A percentile compares a stretch with the other conserved stretches of the same genome.
Evolutionary conservation across 1,140 invertebrate species (phyloP).

Genomic region (Chionoecetes opilio): DNA sequence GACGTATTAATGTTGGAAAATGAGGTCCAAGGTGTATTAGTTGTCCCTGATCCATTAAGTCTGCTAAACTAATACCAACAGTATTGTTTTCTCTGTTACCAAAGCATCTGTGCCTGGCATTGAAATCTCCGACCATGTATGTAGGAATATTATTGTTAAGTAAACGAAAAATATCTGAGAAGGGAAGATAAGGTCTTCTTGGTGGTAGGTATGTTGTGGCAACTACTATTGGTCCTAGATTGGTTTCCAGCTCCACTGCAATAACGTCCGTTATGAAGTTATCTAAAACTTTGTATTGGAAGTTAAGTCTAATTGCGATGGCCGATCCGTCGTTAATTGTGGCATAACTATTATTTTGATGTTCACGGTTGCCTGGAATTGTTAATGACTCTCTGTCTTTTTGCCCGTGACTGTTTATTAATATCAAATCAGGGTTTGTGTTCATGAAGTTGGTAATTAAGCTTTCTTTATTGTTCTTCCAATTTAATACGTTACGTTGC

Average conservation of each 20-base stretch:
- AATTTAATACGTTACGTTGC: no score
- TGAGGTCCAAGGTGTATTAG: not conserved
- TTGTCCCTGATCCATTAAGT: not conserved
- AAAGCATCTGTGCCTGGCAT: not conserved
- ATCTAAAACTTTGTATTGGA: not conserved
- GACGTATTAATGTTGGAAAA: not conserved
- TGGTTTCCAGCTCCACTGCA: not conserved
- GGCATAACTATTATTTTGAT: no score
- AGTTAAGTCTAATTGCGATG: no score
- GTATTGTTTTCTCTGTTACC: not conserved
- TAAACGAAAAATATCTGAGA: not conserved
- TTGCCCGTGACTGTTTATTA: no score
- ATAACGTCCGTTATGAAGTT: not conserved
- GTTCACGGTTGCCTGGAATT: no score
- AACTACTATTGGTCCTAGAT: not conserved
- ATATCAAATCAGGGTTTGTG: no score
- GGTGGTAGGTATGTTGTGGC: not conserved
- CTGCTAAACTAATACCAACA: not conserved
- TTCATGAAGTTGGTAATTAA: no score
- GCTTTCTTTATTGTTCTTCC: no score
- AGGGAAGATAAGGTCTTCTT: constrained; percentile 44
- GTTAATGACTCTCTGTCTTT: no score
- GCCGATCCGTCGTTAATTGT: no score
- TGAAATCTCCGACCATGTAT: not conserved
- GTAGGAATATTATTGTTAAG: not conserved